A percentile compares a stretch with the other conserved stretches of the same genome.
Conservation (phyloP, 2,888 invertebrate genomes). For the Acrobasis suavella region DNA sequence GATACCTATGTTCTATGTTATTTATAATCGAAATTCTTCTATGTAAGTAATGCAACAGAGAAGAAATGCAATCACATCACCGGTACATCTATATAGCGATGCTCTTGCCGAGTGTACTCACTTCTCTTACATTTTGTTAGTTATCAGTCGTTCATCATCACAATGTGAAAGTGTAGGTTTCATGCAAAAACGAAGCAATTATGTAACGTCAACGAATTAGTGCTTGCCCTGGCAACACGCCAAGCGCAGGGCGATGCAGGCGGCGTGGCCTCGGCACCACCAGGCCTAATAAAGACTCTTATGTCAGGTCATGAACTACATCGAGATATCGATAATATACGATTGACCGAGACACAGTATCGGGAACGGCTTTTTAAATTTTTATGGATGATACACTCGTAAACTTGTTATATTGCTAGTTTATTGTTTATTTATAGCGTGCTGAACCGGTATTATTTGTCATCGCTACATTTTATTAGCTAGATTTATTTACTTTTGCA, state of each 20-base stretch:
- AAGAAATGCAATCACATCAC: too few species aligned
- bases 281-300: conserved; percentile 33
- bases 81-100: too few species aligned
- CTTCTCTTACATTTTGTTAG: too few species aligned
- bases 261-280: conserved; percentile 22
- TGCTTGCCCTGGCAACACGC: conserved; percentile 65
- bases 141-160: conserved; percentile 28
- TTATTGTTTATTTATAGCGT: conserved; percentile 18
- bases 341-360: conserved; percentile 12
- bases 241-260: conserved; percentile 57
- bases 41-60: too few species aligned
- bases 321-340: conserved; percentile 26
- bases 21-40: too few species aligned
- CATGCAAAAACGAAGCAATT: conserved; percentile 71
- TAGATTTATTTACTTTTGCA: not conserved
- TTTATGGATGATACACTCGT: conserved; percentile 22
- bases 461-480: conserved; percentile 3
- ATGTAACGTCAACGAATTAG: conserved; percentile 76
- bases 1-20: too few species aligned
- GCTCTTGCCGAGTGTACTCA: too few species aligned
- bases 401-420: conserved; percentile 11
- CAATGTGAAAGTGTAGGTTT: conserved; percentile 40
- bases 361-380: conserved; percentile 20
- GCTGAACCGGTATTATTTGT: conserved; percentile 14
- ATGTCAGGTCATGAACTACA: conserved; percentile 31